Evolutionary conservation across 2,888 invertebrate genomes (phyloP).

Genomic region (Teinopalpus imperialis): DNA sequence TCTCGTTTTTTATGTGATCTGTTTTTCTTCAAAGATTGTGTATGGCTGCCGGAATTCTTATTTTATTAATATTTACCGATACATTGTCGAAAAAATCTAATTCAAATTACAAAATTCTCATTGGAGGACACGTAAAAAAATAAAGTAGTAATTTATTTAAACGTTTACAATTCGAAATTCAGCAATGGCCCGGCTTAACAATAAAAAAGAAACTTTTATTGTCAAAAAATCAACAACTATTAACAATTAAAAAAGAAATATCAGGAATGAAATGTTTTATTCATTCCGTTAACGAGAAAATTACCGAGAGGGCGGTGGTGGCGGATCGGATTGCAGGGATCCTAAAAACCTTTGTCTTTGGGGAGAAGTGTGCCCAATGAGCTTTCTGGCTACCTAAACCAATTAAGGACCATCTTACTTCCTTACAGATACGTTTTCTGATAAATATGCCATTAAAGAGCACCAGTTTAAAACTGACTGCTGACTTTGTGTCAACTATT

Average conservation of each 20-base stretch:
- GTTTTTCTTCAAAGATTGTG: conserved; percentile 60
- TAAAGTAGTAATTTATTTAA: too few relatives aligned
- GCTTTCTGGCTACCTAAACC: conserved; percentile 66
- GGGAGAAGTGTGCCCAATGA: conserved; percentile 72
- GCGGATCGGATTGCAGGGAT: conserved; percentile 76
- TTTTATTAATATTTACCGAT: conserved; percentile 44
- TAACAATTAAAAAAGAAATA: conserved; percentile 80
- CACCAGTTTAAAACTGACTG: too few relatives aligned
- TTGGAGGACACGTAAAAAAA: background rate
- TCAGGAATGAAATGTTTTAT: conserved; percentile 81
- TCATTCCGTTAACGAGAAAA: conserved; percentile 81
- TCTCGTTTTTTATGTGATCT: conserved; percentile 71
- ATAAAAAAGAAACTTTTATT: too few relatives aligned
- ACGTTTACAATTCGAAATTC: too few relatives aligned
- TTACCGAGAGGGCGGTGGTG: conserved; percentile 75
- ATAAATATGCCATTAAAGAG: background rate
- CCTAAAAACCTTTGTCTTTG: conserved; percentile 72
- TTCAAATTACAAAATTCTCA: background rate
- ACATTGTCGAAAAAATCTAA: conserved; percentile 22
- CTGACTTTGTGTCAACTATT: too few relatives aligned
- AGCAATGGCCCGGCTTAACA: too few relatives aligned
- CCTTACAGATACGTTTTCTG: background rate
- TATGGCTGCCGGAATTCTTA: conserved; percentile 41
- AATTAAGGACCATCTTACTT: conserved; percentile 51
- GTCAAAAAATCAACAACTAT: conserved; percentile 75